These are phyloP conservation scores for Drosophila saltans DNA, from an alignment of 1,140 invertebrate species.

Conservation along the genomic window DNA sequence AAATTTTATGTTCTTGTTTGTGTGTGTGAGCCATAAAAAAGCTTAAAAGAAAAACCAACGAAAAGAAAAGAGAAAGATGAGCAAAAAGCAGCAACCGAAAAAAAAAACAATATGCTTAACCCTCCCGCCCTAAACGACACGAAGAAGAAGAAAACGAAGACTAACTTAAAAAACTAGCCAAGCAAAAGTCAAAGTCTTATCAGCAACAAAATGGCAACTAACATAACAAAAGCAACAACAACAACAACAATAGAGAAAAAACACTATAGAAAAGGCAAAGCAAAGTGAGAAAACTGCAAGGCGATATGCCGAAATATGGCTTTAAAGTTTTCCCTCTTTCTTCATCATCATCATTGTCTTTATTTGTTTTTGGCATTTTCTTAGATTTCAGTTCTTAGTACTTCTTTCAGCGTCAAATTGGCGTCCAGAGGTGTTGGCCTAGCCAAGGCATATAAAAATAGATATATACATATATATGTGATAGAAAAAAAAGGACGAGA, in stretches of 20 bases:
- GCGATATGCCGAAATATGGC: constrained; percentile 53
- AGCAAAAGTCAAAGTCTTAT: constrained; percentile 16
- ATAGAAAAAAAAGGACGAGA: background rate
- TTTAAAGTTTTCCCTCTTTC: constrained; percentile 46
- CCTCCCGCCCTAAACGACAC: constrained; percentile 23
- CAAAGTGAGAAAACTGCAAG: constrained; percentile 55
- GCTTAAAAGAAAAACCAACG: background rate
- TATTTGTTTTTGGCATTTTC: constrained; percentile 10
- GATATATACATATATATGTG: background rate
- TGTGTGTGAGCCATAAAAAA: constrained; percentile 15
- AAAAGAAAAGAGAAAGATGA: background rate
- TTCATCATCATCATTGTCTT: background rate
- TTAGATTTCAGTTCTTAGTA: constrained; percentile 1
- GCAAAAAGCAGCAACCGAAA: background rate
- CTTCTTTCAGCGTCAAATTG: constrained; percentile 1
- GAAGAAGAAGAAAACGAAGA: constrained; percentile 13
- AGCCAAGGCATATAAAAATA: constrained; percentile 17
- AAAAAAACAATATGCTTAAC: constrained; percentile 18
- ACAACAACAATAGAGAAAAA: background rate
- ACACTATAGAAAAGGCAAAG: background rate
- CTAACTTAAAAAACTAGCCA: constrained; percentile 21
- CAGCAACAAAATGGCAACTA: constrained; percentile 65
- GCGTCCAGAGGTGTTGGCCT: constrained; percentile 20
- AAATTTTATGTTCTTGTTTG: constrained; percentile 23
- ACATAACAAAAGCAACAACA: constrained; percentile 37